Evolutionary conservation across 2,797 vertebrate genomes (phyloP), one percentile per base, ranked within the genome.

Genomic region (Ceryle rudis): DNA sequence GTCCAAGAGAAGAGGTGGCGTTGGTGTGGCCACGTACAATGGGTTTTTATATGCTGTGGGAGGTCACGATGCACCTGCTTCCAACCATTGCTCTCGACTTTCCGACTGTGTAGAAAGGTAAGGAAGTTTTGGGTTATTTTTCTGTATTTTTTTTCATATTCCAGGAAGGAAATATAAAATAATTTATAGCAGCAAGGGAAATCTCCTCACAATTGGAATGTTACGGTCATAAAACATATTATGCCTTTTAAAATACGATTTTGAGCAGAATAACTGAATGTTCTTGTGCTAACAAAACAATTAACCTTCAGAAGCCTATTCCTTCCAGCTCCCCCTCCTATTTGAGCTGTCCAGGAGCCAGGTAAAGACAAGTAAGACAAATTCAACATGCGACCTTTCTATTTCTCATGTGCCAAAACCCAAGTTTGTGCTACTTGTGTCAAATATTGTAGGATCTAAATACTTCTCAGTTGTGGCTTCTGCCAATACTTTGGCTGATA

Each of bases 71-170:
- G 99, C 99, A 22, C 99, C 99, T 9, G 99, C 99, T 46, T 99
- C 99, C 95, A 99, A 99, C 97, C 98, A 99, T 97, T 99, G 99
- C 86, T 99, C 99, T 44, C 97, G 99, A 31, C 98, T 99, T 60
- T 99, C 99, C 0, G 99, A 99, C 90, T 99, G 99, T 71, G 99
- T 99, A 3, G 99, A 99, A 98, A 98, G 99, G 99, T 99, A 93
- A 74, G 51, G 19, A 70, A 4, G 37, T 14, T 13, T 14, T 16
- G 33, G 4, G 20, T 9, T 37, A 33, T 5, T 31, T 9, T 29
- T 52, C 4, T n/a, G 7, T 11, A 15, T 25, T 39, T 6, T 14
- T 33, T 52, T 9, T 18, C 5, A 26, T 15, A 5, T 22, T 64
- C 42, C 14, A 6, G 67, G 41, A 81, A 83, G 44, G 49, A 65